A percentile compares a stretch with the other conserved stretches of the same genome.
Conservation (phyloP, 2,888 invertebrate species). For the Latrodectus hesperus region DNA sequence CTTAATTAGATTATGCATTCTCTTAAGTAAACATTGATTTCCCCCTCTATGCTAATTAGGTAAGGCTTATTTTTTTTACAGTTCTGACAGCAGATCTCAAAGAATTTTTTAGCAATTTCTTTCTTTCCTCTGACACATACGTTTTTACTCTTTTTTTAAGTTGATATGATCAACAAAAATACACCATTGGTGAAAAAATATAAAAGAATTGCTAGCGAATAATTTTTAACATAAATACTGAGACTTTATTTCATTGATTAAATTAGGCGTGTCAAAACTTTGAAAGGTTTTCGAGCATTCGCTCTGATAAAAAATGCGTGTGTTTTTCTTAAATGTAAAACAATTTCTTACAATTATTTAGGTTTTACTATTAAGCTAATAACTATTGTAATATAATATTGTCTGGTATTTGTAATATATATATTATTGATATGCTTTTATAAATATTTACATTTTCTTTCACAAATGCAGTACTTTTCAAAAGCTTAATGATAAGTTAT, state of each 20-base stretch:
- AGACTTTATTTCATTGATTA: conserved; percentile 26
- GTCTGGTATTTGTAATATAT: too few species aligned
- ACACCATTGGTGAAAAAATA: neutral
- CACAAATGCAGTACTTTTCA: too few species aligned
- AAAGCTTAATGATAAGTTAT: too few species aligned
- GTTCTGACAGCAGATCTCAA: neutral
- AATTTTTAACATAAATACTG: conserved; percentile 21
- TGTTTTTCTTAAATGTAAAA: too few species aligned
- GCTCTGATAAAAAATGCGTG: too few species aligned
- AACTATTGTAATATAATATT: too few species aligned
- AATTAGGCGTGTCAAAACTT: conserved; percentile 4
- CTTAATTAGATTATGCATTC: conserved; percentile 45
- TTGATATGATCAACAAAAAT: conserved; percentile 1
- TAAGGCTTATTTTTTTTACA: neutral
- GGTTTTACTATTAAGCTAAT: too few species aligned
- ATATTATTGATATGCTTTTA: too few species aligned
- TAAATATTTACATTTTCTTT: too few species aligned
- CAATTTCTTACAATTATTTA: too few species aligned
- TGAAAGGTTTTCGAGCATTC: neutral
- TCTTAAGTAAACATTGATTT: conserved; percentile 7
- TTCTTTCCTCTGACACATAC: neutral
- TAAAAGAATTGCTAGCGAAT: neutral
- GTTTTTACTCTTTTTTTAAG: conserved; percentile 9
- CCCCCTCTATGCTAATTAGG: conserved; percentile 19
- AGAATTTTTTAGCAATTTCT: conserved; percentile 23